Evolutionary conservation across 2,113 vertebrate species (phyloP), one percentile per base, ranked within the genome.

Genomic region (Paracanthobrama guichenoti): DNA sequence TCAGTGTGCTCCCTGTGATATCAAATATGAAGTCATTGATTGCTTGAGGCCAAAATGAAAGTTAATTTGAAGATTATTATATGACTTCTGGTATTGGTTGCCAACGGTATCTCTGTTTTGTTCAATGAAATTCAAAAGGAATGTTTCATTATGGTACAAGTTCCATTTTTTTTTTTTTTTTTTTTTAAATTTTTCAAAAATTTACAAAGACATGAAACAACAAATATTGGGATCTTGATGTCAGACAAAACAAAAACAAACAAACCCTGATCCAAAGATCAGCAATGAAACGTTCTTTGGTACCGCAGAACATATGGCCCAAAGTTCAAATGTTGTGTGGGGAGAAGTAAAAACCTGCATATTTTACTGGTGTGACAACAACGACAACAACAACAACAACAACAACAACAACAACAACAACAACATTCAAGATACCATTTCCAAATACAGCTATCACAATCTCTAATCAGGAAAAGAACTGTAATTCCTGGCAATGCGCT

Each of bases 1-100:
- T 84, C 71, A 69, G 62, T 60, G 82, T 84, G 86, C 81, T 86
- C 69, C 60, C 86, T 77, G 82, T 84, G 78, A 57, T 84, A 62
- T 60, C 14, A 60, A 84, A 71, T 57, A 78, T 67, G 74, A 84
- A 79, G 71, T 46, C 42, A 64, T 48, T 78, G n/a, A 85, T 85
- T 85, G 66, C 76, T 79, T 79, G 67, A 72, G 76, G 83, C 78
- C 53, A 85, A 80, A 85, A 79, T 62, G 6, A 46, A 60, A 28
- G 39, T 67, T 39, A 39, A n/a, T 83, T 39, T 48, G 28, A 67
- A 67, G 24, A 64, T n/a, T 20, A 83, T 55, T 26, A 78, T 46
- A 55, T 35, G 76, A 60, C 78, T 60, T 76, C 67, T 55, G 46
- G 57, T 87, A 78, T 71, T 50, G 9, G 22, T 39, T 46, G 46